These are phyloP conservation scores for Leucania comma DNA, from an alignment of 2,888 invertebrate species.

Conservation along the genomic window DNA sequence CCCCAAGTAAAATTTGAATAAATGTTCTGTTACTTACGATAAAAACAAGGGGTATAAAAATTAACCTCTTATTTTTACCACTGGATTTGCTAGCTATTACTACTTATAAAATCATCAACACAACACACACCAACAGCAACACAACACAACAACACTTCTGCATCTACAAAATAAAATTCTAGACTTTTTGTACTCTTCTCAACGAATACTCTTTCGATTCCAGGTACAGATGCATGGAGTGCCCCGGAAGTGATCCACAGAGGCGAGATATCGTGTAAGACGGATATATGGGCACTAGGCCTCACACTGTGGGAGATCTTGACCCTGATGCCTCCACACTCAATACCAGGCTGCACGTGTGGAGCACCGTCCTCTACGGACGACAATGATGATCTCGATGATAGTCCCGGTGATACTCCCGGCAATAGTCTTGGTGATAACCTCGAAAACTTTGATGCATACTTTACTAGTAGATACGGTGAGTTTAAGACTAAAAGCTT, in stretches of 20 bases:
- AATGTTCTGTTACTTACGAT: no score
- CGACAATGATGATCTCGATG: conserved; percentile 62
- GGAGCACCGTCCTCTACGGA: conserved; percentile 64
- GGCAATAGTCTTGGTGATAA: conserved; percentile 67
- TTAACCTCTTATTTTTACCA: no score
- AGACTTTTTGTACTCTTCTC: background rate
- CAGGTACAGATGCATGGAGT: conserved; percentile 95
- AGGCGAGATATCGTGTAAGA: conserved; percentile 92
- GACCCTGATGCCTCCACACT: conserved; percentile 93
- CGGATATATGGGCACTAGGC: conserved; percentile 95
- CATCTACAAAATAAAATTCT: no score
- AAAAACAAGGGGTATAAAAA: no score
- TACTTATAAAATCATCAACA: no score
- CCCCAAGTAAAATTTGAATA: no score
- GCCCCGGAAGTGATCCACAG: conserved; percentile 94
- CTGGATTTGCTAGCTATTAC: no score
- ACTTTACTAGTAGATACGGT: conserved; percentile 81
- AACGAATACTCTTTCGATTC: conserved; percentile 7
- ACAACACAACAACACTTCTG: no score
- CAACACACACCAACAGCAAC: no score
- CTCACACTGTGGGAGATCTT: conserved; percentile 96
- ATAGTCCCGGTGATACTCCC: background rate
- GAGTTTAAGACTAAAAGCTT: conserved; percentile 39
- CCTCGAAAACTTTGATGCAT: conserved; percentile 70
- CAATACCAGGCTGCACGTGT: conserved; percentile 57